Conservation (phyloP, 2,797 vertebrate species). For the Hapalemur alaotrensis region DNA sequence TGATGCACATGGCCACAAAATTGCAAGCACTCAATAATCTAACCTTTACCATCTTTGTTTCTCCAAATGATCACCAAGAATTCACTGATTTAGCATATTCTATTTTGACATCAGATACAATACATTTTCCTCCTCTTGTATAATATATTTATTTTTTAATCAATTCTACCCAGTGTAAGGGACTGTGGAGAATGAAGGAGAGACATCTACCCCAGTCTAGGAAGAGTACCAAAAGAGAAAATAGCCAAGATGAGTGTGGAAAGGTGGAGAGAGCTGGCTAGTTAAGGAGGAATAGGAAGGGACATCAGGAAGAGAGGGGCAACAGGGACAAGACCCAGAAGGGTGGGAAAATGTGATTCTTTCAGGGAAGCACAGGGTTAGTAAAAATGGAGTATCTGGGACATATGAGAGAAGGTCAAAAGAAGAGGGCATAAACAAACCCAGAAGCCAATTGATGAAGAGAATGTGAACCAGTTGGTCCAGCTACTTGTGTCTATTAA, state of each 20-base stretch:
- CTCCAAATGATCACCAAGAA: background rate
- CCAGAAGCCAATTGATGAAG: background rate
- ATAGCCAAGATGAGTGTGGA: background rate
- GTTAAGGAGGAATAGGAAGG: background rate
- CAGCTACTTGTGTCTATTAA: background rate
- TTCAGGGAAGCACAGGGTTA: background rate
- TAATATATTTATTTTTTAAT: background rate
- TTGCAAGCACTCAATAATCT: background rate
- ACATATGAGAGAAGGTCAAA: background rate
- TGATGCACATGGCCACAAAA: background rate
- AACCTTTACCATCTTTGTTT: background rate
- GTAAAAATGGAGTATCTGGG: background rate
- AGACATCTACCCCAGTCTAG: background rate
- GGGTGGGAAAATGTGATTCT: background rate
- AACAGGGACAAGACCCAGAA: background rate
- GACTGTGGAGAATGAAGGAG: background rate
- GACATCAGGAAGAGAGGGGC: background rate
- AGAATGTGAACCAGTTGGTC: background rate
- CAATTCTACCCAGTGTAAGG: background rate
- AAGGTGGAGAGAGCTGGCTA: background rate
- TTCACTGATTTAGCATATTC: background rate
- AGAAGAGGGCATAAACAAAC: background rate
- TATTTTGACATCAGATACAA: background rate
- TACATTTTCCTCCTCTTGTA: background rate
- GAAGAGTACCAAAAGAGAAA: background rate